Percentiles rank a stretch among this genome's conserved stretches.
Evolutionary conservation across 2,888 invertebrate genomes (phyloP).

Genomic region (Amphipyra berbera): DNA sequence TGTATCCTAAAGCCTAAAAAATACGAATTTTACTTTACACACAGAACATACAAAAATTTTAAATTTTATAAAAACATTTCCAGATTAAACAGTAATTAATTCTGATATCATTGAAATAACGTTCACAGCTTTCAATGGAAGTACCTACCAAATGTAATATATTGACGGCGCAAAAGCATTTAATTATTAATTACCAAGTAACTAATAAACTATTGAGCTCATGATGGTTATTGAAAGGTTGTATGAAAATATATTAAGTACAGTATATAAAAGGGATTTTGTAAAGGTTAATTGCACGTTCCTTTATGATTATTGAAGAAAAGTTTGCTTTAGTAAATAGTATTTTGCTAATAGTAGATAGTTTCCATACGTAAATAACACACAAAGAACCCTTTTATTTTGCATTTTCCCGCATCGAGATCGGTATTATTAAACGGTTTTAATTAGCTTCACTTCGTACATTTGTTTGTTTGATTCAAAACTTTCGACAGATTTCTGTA

Average conservation of each 20-base stretch:
- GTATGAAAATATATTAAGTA: slow-evolving; percentile 35
- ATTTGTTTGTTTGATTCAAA: no score
- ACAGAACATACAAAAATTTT: no score
- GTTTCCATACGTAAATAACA: neutral
- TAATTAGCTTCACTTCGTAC: no score
- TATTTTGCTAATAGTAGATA: slow-evolving; percentile 5
- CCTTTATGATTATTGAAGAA: slow-evolving; percentile 16
- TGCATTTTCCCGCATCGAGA: no score
- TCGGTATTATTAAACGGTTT: no score
- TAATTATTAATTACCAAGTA: slow-evolving; percentile 34
- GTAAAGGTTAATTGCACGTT: slow-evolving; percentile 40
- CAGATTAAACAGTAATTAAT: slow-evolving; percentile 23
- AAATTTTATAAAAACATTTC: slow-evolving; percentile 1
- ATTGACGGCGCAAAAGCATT: slow-evolving; percentile 20
- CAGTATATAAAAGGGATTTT: slow-evolving; percentile 8
- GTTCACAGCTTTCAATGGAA: slow-evolving; percentile 16
- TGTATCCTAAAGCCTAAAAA: no score
- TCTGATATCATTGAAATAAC: slow-evolving; percentile 23
- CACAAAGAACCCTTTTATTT: neutral
- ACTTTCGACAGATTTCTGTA: no score
- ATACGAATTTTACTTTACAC: no score
- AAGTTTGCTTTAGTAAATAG: slow-evolving; percentile 8
- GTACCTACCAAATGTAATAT: slow-evolving; percentile 5
- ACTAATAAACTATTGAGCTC: slow-evolving; percentile 39
- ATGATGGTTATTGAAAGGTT: slow-evolving; percentile 25